Base-by-base conservation (phyloP, 2,888 invertebrate genomes). In the Brachylomia viminalis region DNA sequence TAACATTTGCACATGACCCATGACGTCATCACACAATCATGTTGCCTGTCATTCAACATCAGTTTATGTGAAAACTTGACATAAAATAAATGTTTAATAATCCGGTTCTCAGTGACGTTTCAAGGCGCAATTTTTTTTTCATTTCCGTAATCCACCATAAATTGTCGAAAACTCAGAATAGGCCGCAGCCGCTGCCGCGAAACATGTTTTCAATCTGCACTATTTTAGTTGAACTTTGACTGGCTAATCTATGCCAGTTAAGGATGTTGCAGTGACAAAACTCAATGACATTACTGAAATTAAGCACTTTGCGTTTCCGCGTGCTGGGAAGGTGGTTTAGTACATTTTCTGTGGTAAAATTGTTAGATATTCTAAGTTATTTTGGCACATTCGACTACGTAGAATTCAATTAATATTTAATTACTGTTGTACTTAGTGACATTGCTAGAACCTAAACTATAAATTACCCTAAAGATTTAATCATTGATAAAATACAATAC, bases 31-130 rank as follows among this genome's bases (percentile, higher is more conserved):
- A 17, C n/a, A 30, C 47, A n/a, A n/a, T n/a, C n/a, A 3, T 61
- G 23, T 65, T 56, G 23, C 38, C 15, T 78, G 62, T 64, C 79
- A 82, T 71, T 73, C 47, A 58, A 77, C 52, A n/a, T 76, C 49
- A 76, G 1, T 1, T 0, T 17, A 13, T 52, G 4, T 71, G 70
- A 30, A 23, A 49, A 67, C 11, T 52, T 68, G 61, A 47, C 54
- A 47, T 65, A 56, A 58, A 42, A 20, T 20, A 30, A 15, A 33
- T 27, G 2, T 47, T 64, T 33, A 59, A 20, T 13, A 30, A 77
- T 69, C 42, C 42, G 54, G 20, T 45, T 72, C 59, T 47, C 45
- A 20, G 20, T 58, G 38, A 47, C 2, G 38, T 81, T 56, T 67
- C 49, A 70, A 79, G 79, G 76, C 27, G 3, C 17, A 0, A 2